Percentiles rank a stretch among this genome's conserved stretches.
Conservation (phyloP, 2,113 vertebrate genomes). For the Thermophis baileyi region DNA sequence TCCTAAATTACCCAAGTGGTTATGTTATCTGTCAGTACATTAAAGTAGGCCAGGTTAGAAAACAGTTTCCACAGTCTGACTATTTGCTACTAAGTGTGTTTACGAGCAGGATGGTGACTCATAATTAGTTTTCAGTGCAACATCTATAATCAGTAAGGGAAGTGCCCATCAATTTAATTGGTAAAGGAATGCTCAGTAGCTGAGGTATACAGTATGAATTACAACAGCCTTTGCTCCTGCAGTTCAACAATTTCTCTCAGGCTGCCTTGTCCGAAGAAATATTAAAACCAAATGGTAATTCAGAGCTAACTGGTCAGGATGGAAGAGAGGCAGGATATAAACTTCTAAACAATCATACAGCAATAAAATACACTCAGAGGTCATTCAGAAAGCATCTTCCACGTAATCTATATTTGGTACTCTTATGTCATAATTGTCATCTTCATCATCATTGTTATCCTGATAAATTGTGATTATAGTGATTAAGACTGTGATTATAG, state of each 20-base stretch:
- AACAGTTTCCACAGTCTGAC: not conserved
- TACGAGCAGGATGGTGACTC: not conserved
- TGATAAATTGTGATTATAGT: not conserved
- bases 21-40: not conserved
- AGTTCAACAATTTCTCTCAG: not conserved
- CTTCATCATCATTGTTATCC: not conserved
- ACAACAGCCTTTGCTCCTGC: not conserved
- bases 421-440: not conserved
- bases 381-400: not conserved
- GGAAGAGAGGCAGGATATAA: not conserved
- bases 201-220: not conserved
- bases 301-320: not conserved
- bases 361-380: not conserved
- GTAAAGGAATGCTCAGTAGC: not conserved
- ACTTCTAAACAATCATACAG: not conserved
- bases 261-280: not conserved
- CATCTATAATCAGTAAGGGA: not conserved
- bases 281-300: not conserved
- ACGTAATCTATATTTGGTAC: not conserved
- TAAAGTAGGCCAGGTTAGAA: not conserved
- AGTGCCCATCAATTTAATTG: not conserved
- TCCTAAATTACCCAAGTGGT: not conserved
- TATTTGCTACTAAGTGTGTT: not conserved
- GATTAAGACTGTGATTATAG: not conserved
- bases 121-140: not conserved